These are phyloP conservation scores for Anguilla japonica DNA, from an alignment of 2,113 vertebrate species.

Conservation along the genomic window DNA sequence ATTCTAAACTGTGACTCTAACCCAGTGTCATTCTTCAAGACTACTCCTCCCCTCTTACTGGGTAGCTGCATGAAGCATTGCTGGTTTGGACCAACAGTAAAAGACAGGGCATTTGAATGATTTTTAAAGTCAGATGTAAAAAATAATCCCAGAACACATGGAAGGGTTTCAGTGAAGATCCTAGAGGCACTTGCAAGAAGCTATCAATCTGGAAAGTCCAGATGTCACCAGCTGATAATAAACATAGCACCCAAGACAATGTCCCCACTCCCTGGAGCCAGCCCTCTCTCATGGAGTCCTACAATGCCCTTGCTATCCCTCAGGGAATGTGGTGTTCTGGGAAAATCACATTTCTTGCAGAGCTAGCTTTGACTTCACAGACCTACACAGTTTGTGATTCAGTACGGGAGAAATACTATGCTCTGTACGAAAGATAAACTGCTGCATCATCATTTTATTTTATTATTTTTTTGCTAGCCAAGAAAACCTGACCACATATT, in stretches of 20 bases:
- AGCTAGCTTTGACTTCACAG: not conserved
- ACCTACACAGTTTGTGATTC: not conserved
- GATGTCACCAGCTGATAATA: slow-evolving; percentile 66
- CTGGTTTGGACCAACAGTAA: not conserved
- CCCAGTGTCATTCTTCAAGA: not conserved
- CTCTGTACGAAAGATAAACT: not conserved
- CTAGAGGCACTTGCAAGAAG: slow-evolving; percentile 55
- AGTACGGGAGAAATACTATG: not conserved
- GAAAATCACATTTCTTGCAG: slow-evolving; percentile 6
- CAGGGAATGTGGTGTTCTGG: not conserved
- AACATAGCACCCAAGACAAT: slow-evolving; percentile 53
- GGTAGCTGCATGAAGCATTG: not conserved
- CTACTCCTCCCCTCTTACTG: not conserved
- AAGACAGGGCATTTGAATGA: no score
- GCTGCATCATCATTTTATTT: not conserved
- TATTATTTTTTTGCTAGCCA: not conserved
- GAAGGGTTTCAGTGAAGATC: slow-evolving; percentile 58
- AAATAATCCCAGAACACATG: slow-evolving; percentile 48
- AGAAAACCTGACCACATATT: not conserved
- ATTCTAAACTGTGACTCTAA: not conserved
- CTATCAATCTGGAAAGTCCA: slow-evolving; percentile 61
- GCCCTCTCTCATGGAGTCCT: not conserved
- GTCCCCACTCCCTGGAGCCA: not conserved
- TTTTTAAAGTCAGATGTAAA: no score
- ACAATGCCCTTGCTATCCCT: slow-evolving; percentile 1